Evolutionary conservation across 64 coral and sea anemone genomes (phyloP), one percentile per base, ranked within the genome.

Genomic region (Catalaphyllia jardinei): DNA sequence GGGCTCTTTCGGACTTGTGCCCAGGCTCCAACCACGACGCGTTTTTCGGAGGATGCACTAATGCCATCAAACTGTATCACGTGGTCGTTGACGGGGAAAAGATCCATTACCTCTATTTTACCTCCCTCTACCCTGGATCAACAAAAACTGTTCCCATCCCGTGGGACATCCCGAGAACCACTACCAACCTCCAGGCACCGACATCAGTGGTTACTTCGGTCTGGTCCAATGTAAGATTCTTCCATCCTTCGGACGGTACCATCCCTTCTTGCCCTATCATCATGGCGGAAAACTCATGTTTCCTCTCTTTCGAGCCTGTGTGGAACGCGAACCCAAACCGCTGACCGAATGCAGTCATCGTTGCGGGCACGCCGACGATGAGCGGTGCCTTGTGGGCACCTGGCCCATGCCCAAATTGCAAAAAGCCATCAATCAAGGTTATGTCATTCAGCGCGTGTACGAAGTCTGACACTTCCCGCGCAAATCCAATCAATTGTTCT

Each of bases 401-500:
- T 92, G 83, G 83, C 8, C 15, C 3, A 79, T n/a, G 0, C 63
- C 52, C 0, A 83, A 92, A 72, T 13, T 92, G 24, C 1, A 79
- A n/a, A 33, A 35, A 72, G 91, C 83, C 17, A 3, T 86, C 0
- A 28, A 87, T 27, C 28, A 31, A 31, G 91, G 91, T 22, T 92
- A 87, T 35, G 22, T 55, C 17, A 87, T 92, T 22, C 62, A 52
- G 2, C 29, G 80, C 29, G 65, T 80, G 0, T 60, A 87, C 8
- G 83, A 92, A 62, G 76, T 87, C 22, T 87, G 91, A 39, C 60
- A 92, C 22, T 87, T 87, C 50, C 16, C 30, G 18, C 0, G 87
- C 15, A 19, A 14, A 12, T 73, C 82, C 9, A n/a, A 20, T 1
- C 20, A 20, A 2, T 20, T 92, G 11, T 92, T 92, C 31, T 29